Evolutionary conservation across 2,797 vertebrate species (phyloP), one percentile per base, ranked within the genome.

Genomic region (Lepidocolaptes lacrymiger): DNA sequence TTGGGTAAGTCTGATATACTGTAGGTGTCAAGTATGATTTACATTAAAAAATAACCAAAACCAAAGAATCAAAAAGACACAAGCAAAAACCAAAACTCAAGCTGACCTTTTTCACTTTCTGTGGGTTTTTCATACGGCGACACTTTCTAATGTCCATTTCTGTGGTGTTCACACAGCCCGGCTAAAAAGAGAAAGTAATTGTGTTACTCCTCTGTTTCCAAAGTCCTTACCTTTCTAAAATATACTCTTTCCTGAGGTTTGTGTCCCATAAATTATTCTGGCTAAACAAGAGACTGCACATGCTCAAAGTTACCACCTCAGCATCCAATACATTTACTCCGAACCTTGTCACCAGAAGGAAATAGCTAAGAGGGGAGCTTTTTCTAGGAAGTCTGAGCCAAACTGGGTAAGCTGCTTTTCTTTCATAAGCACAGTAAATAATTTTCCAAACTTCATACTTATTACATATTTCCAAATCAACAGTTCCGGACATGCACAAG

Each of bases 111-210:
- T 99, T 99, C 84, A 99, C 99, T 87, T 99, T 99, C 96, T 99
- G 99, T 30, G 99, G 99, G 96, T 99, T 99, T 97, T 98, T 99
- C 98, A 99, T 98, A 93, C 99, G 98, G n/a, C 99, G 98, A 88
- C 99, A 99, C 97, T 99, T 99, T 96, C 99, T 98, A 95, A 99
- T 99, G 96, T 99, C 99, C 99, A 99, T 99, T 98, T 99, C 99
- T 27, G 99, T 99, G 95, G 99, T 99, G 97, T 99, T 99, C 97
- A 99, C 99, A 91, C 99, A 99, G 91, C 99, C 99, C 22, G 99
- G 99, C 99, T 99, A 97, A 97, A 86, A 96, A 94, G 54, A 94
- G 26, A 90, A 26, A 76, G 48, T 9, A 48, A 76, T 18, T 6
- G 3, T 46, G 67, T 97, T 91, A 97, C 12, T 91, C 46, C 34